Evolutionary conservation across 2,797 vertebrate genomes (phyloP).

Genomic region (Melanotaenia trifasciata): DNA sequence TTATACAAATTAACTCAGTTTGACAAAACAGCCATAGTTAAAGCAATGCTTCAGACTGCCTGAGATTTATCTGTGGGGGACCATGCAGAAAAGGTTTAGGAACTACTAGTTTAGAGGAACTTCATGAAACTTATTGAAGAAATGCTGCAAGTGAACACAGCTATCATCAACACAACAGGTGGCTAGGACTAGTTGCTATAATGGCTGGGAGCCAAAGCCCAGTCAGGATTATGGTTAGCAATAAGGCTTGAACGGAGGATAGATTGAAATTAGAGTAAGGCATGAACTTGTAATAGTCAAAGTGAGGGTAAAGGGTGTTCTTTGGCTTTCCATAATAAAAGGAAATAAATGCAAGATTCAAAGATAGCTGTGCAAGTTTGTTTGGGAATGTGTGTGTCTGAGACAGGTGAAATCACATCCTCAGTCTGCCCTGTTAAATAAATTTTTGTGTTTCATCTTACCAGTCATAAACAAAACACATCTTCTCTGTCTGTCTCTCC

Average conservation of each 20-base stretch:
- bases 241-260: neutral
- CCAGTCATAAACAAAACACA: neutral
- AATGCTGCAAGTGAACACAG: too few relatives aligned
- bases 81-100: too few relatives aligned
- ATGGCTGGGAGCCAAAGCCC: too few relatives aligned
- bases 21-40: too few relatives aligned
- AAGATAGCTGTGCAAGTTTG: neutral
- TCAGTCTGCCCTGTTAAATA: neutral
- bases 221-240: too few relatives aligned
- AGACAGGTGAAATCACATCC: neutral
- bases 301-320: neutral
- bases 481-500: constrained; percentile 74
- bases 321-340: neutral
- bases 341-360: neutral
- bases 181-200: neutral
- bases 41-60: neutral
- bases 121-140: too few relatives aligned
- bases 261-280: neutral
- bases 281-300: neutral
- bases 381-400: neutral
- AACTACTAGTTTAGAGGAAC: too few relatives aligned
- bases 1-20: too few relatives aligned
- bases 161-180: neutral
- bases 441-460: neutral
- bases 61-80: neutral